Evolutionary conservation across 2,888 invertebrate species (phyloP), one percentile per base, ranked within the genome.

Genomic region (Trilocha varians): DNA sequence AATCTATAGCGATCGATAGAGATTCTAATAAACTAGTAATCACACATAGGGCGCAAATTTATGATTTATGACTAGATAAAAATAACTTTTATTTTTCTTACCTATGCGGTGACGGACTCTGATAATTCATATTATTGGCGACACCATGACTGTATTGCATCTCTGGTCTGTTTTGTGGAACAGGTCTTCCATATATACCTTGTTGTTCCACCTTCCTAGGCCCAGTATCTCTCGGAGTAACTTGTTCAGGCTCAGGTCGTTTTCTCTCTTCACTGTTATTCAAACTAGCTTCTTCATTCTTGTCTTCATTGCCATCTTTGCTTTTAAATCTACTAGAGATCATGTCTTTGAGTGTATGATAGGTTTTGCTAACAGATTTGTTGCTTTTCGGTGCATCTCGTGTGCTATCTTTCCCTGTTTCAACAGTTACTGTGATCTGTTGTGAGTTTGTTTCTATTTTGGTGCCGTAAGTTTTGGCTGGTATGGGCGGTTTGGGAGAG

Each of bases 291-390:
- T 87, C 84, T 34, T 89, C 89, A 41, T 74, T 77, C 45, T 78
- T 86, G 16, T 88, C 89, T 42, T 89, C 89, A 59, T 75, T 85
- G 36, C 74, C 89, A 16, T 87, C 86, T 65, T 88, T 89, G 55
- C 87, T 90, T 58, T 91, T 91, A 69, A 94, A 93, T 59, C 91
- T 89, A 68, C 91, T 93, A 15, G 93, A 93, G 63, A 94, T 93
- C 87, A 94, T 92, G 60, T 93, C 93, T 83, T 93, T 93, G 47
- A 94, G 88, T 3, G 93, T 93, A 67, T 94, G 91, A 63, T 93
- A 93, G 0, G 93, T 93, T 74, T 93, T 91, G 36, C 91, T 90
- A 44, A 92, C 89, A n/a, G 91, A 89, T 67, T 91, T 90, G 37
- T 86, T 78, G 42, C 80, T 87, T 67, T 88, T 88, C 0, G 82